A percentile compares a stretch with the other conserved stretches of the same genome.
phyloP scores from a whole-genome alignment of 2,888 invertebrate species.

The Drosophila helvetica region DNA sequence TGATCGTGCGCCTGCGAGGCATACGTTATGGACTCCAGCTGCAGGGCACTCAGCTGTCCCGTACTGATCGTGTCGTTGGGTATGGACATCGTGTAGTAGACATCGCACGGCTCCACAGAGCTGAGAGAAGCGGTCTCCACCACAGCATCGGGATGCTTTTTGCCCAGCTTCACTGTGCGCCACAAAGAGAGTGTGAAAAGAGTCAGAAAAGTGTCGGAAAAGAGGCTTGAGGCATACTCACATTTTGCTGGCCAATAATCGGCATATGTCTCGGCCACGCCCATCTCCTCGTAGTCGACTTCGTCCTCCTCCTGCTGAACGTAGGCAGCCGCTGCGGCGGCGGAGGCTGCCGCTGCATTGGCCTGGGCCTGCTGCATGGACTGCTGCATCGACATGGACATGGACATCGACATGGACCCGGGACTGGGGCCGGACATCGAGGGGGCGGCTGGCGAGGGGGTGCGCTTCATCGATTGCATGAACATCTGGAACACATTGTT shows the following conservation, averaged over 20 bases:
- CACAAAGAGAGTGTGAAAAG: not conserved
- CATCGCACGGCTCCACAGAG: conserved; percentile 97
- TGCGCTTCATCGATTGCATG: conserved; percentile 85
- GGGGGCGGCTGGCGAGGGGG: not conserved
- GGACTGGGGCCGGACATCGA: conserved; percentile 1
- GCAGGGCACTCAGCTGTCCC: conserved; percentile 96
- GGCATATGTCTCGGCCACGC: conserved; percentile 98
- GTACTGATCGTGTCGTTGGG: conserved; percentile 93
- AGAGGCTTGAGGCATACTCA: too few relatives aligned
- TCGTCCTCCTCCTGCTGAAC: conserved; percentile 88
- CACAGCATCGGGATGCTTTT: conserved; percentile 98
- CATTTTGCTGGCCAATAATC: conserved; percentile 99
- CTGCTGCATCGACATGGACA: conserved; percentile 6
- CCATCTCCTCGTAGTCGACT: conserved; percentile 97
- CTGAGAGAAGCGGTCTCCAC: conserved; percentile 99
- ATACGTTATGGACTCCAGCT: conserved; percentile 98
- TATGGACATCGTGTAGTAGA: conserved; percentile 93
- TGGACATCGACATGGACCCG: conserved; percentile 10
- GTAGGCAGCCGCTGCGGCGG: conserved; percentile 43
- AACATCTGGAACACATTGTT: conserved; percentile 87
- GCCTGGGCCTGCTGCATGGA: conserved; percentile 26
- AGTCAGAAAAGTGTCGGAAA: too few relatives aligned
- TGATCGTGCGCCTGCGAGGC: conserved; percentile 98
- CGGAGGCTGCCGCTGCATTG: conserved; percentile 28
- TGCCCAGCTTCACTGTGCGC: conserved; percentile 92